Evolutionary conservation across 1,140 invertebrate species (phyloP), one percentile per base, ranked within the genome.

Genomic region (Sycophaga agraensis): DNA sequence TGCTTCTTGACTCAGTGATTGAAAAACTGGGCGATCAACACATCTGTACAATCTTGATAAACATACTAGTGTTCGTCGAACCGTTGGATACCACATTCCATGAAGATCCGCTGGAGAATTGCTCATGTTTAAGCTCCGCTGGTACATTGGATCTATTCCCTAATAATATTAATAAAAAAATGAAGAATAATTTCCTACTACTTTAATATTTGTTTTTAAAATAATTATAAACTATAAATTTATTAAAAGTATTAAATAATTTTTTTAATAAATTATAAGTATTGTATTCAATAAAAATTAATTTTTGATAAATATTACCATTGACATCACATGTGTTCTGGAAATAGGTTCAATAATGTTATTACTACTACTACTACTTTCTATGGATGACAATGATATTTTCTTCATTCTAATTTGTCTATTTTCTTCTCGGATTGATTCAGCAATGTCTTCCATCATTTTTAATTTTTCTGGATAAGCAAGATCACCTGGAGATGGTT

Each of bases 61-160:
- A 71, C 96, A 98, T 22, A 98, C 91, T 8, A 99, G 78, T 0
- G 97, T 97, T 49, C 97, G 82, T 14, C 97, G 84, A 0, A 99
- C 94, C 0, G 94, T 97, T 0, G 97, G 97, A 82, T 98, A 99
- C 97, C 97, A 99, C 95, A 99, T 97, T 1, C 97, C 97, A 81
- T 99, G 97, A 8, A 98, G 81, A 83, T 99, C 97, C 21, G 96
- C 96, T 0, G 95, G 93, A 0, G 94, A 96, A 70, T 86, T 87
- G 0, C 65, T 68, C 53, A 73, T 71, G 14, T 70, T 64, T 0
- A 68, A 67, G 56, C 71, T 70, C 1, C 49, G 40, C 22, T 77
- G 73, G 28, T 74, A 71, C 17, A 76, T 71, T 2, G 73, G 72
- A 61, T 80, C 79, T n/a, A 78, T 77, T 5, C 59, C 59, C 42